A percentile compares a stretch with the other conserved stretches of the same genome.
These are phyloP conservation scores for Clarias laeviceps DNA, from an alignment of 2,797 vertebrate genomes.

Conservation along the genomic window DNA sequence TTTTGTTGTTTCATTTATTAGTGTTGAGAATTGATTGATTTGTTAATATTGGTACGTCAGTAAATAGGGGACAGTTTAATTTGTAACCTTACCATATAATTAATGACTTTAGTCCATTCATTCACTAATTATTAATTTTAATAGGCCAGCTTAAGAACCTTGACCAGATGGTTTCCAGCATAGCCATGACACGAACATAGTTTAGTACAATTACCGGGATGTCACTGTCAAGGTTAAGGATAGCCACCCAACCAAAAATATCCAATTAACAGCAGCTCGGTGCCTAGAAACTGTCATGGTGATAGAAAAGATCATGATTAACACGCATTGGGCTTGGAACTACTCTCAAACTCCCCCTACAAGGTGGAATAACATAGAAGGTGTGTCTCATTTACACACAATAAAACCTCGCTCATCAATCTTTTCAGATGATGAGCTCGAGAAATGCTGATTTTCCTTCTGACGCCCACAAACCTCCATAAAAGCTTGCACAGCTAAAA, in stretches of 20 bases:
- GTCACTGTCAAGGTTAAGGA: slow-evolving; percentile 14
- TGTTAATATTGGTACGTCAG: background rate
- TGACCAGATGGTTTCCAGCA: background rate
- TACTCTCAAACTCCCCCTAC: background rate
- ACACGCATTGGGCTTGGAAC: background rate
- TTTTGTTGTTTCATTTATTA: background rate
- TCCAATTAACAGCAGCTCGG: background rate
- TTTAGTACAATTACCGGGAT: background rate
- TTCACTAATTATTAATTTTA: background rate
- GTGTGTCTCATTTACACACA: background rate
- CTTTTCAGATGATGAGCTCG: background rate
- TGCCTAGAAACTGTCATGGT: background rate
- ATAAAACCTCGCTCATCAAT: background rate
- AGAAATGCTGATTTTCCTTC: background rate
- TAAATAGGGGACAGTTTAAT: background rate
- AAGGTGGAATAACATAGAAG: background rate
- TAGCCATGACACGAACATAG: background rate
- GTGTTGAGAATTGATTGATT: background rate
- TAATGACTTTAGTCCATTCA: background rate
- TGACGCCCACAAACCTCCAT: background rate
- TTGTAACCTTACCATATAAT: background rate
- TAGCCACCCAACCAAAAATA: slow-evolving; percentile 3
- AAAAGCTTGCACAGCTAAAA: background rate
- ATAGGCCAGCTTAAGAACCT: background rate
- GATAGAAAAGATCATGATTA: background rate